Evolutionary conservation across 2,888 invertebrate genomes (phyloP), one percentile per base, ranked within the genome.

Genomic region (Sabellastarte sp.): DNA sequence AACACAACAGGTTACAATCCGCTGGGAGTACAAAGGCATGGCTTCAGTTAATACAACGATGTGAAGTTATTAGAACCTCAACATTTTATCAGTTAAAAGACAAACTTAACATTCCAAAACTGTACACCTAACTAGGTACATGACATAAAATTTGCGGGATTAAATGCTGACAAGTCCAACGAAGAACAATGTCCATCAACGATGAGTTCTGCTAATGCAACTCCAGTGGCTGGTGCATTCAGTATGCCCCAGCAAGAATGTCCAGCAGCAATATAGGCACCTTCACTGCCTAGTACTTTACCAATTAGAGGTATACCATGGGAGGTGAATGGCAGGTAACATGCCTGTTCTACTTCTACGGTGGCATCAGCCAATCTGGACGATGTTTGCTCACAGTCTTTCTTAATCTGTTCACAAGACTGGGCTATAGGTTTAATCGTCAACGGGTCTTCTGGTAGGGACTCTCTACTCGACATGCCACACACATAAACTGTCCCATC

Each of bases 231-330:
- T 5, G 73, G 70, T n/a, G 64, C 66, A 59, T 71, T 73, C 24
- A 73, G 56, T 32, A 73, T 74, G 4, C 73, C 73, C 73, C 73
- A 74, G 58, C 73, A 74, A 33, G 56, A 60, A 58, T 73, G 73
- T 5, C 73, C 73, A 20, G 71, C 52, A 15, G 73, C 73, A 1
- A 73, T 61, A 32, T 64, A 73, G 2, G 65, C 65, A 24, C 70
- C 70, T 26, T 66, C 52, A 3, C 63, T 53, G 0, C 59, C 53
- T 29, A 67, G 65, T 2, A 73, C 55, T 10, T 30, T 28, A 5
- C 73, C 73, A 33, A 73, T 72, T 10, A 73, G 10, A 3, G 73
- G 73, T 26, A 61, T 30, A 20, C 65, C 59, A 52, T 63, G 68
- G 3, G 29, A 32, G 2, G 70, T 50, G 10, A 65, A 10, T 24